Evolutionary conservation across 2,888 invertebrate genomes (phyloP), one percentile per base, ranked within the genome.

Genomic region (Agrotis clavis): DNA sequence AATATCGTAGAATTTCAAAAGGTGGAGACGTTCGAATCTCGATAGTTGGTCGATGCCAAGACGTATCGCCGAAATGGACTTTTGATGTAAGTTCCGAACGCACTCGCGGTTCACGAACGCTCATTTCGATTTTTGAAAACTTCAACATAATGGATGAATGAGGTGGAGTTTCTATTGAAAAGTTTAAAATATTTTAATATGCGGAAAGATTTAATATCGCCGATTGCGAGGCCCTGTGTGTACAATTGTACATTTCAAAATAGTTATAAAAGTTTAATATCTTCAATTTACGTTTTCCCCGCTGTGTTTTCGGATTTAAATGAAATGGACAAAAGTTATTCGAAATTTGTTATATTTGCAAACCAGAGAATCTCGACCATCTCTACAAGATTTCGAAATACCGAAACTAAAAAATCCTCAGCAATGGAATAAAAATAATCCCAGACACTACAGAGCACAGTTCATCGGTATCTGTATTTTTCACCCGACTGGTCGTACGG

Each of bases 1-100:
- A 96, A 95, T 94, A 95, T 94, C 93, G 94, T 95, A 93, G 94
- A 94, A 94, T 94, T 94, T 90, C 93, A 94, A 94, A 95, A 93
- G 93, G 90, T 89, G 89, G 90, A 91, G 91, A 91, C 89, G 91
- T 88, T 91, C 86, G 89, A 88, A 87, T 88, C 88, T 85, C 89
- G 87, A 90, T 90, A 90, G 92, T 90, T 88, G 83, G 84, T 65
- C 86, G 86, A 85, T 85, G 89, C 89, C 90, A 91, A 94, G 93
- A 93, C 93, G 94, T 93, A 92, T 93, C 91, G 92, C 84, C 89
- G 90, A 93, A 94, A 95, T 95, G 94, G 94, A 94, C 94, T 94
- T 94, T 94, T 93, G 94, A 94, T 95, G 94, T 94, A 92, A 91
- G 90, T 91, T 90, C 81, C 67, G 86, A 91, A 91, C 90, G 91